phyloP scores from a whole-genome alignment of 1,140 invertebrate genomes.

The Drosophila subpulchrella region DNA sequence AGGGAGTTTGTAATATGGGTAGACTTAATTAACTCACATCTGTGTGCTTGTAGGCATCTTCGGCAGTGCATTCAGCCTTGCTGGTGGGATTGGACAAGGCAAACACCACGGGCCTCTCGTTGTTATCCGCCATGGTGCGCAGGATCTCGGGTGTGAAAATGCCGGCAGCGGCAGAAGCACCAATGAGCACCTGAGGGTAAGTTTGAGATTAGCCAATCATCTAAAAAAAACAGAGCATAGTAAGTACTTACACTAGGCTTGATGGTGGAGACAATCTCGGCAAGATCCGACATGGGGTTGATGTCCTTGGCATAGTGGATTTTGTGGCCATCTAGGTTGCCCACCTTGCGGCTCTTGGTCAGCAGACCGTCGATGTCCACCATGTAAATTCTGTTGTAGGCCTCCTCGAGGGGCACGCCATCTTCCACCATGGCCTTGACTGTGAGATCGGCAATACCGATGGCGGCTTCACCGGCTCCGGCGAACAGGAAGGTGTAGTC shows the following conservation, averaged over 20 bases:
- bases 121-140: constrained; percentile 93
- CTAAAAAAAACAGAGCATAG: not conserved
- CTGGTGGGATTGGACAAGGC: constrained; percentile 98
- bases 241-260: constrained; percentile 87
- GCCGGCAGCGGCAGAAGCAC: constrained; percentile 94
- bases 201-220: not conserved
- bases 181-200: constrained; percentile 84
- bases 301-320: constrained; percentile 93
- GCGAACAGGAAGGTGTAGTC: constrained; percentile 95
- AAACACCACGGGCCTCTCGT: constrained; percentile 96
- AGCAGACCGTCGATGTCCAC: constrained; percentile 93
- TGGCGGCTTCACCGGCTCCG: constrained; percentile 96
- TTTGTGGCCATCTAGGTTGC: constrained; percentile 91
- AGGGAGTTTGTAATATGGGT: too few species aligned
- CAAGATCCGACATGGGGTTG: constrained; percentile 90
- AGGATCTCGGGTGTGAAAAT: constrained; percentile 95
- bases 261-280: constrained; percentile 91
- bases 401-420: constrained; percentile 89
- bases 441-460: constrained; percentile 94
- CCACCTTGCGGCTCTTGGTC: constrained; percentile 90
- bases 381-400: constrained; percentile 94
- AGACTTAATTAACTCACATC: constrained; percentile 87
- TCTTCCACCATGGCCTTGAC: constrained; percentile 94
- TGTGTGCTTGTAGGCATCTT: constrained; percentile 94
- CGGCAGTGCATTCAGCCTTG: constrained; percentile 98